phyloP scores from a whole-genome alignment of 2,113 vertebrate genomes.

The Aleadryas rufinucha region DNA sequence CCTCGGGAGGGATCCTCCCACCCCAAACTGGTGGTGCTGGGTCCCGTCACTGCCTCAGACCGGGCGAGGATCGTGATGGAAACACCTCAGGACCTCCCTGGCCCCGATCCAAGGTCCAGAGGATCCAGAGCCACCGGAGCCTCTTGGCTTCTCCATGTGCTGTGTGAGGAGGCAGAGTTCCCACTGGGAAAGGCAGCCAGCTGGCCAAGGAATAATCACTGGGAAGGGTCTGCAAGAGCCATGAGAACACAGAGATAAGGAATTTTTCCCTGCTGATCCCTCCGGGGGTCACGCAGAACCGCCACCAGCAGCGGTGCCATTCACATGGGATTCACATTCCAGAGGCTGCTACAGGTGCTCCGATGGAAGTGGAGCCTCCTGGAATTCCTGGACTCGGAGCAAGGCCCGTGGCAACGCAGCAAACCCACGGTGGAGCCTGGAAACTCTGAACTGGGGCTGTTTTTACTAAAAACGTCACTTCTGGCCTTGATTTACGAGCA shows the following conservation, averaged over 20 bases:
- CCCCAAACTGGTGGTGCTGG: background rate
- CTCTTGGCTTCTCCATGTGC: background rate
- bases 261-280: accelerated
- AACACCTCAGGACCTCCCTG: background rate
- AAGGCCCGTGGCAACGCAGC: background rate
- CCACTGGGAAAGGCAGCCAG: background rate
- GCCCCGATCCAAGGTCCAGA: background rate
- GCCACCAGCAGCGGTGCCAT: background rate
- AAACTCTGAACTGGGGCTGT: background rate
- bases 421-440: background rate
- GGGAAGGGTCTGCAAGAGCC: background rate
- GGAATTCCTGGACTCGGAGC: background rate
- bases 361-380: background rate
- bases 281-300: background rate
- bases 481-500: slow-evolving; percentile 4
- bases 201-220: background rate
- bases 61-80: background rate
- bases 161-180: background rate
- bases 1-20: background rate
- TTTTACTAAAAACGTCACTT: background rate
- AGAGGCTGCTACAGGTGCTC: background rate
- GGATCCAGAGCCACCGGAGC: background rate
- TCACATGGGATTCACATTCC: accelerated
- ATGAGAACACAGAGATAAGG: background rate
- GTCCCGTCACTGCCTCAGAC: background rate